These are phyloP conservation scores for Cynocephalus volans DNA, from an alignment of 2,113 vertebrate genomes.

Conservation along the genomic window DNA sequence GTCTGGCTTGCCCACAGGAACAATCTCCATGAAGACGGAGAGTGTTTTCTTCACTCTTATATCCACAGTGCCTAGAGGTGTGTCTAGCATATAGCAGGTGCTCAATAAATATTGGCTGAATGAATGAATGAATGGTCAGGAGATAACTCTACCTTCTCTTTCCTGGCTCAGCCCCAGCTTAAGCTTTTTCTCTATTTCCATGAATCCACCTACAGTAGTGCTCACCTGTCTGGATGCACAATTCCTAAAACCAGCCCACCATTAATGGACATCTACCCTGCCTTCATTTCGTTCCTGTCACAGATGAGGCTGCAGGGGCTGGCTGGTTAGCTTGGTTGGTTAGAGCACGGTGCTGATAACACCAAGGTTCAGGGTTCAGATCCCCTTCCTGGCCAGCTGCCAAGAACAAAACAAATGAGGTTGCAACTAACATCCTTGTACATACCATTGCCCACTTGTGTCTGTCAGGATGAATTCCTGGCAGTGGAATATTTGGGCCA, in stretches of 20 bases:
- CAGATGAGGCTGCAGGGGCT: not conserved
- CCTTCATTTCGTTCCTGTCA: not conserved
- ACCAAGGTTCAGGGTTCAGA: no score
- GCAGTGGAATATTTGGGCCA: not conserved
- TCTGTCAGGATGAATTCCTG: not conserved
- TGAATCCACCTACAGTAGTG: not conserved
- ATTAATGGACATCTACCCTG: fast-evolving
- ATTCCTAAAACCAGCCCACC: not conserved
- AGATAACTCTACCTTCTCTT: not conserved
- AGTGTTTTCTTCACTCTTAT: not conserved
- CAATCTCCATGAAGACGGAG: no score
- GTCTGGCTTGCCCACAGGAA: not conserved
- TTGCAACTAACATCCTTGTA: not conserved
- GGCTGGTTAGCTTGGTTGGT: no score
- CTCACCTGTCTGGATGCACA: not conserved
- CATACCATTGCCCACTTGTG: not conserved
- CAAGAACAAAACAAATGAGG: not conserved
- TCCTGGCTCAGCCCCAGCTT: not conserved
- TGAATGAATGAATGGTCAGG: no score
- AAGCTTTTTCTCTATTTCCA: no score
- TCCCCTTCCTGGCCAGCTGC: no score
- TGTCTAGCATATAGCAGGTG: not conserved
- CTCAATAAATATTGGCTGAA: no score
- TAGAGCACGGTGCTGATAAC: no score
- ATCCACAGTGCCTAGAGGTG: not conserved